Percentiles rank a stretch among this genome's conserved stretches.
Evolutionary conservation across 2,113 vertebrate genomes (phyloP).

Genomic region (Synchiropus splendidus): DNA sequence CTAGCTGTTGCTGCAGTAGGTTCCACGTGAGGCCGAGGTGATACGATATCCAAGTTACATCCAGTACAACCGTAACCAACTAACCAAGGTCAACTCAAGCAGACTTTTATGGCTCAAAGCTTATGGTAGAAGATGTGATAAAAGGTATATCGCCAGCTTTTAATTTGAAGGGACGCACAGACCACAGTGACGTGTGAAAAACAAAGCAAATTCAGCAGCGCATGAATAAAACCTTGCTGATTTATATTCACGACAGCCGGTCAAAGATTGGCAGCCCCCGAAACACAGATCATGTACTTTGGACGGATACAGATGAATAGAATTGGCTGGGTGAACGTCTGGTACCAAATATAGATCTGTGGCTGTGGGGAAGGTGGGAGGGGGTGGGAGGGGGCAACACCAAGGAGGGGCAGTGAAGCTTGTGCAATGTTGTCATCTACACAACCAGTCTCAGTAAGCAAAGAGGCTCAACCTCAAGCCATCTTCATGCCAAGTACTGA

Average conservation of each 20-base stretch:
- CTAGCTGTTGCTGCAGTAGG: too few relatives aligned
- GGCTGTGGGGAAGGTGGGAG: slow-evolving; percentile 5
- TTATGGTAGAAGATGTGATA: too few relatives aligned
- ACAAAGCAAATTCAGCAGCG: slow-evolving; percentile 12
- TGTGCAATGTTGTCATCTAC: too few relatives aligned
- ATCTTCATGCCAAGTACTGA: slow-evolving; percentile 27
- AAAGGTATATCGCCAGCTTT: background rate
- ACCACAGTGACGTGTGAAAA: slow-evolving; percentile 33
- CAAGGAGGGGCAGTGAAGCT: slow-evolving; percentile 9
- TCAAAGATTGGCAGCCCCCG: background rate
- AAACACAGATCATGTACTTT: slow-evolving; percentile 29
- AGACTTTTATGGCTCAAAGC: too few relatives aligned
- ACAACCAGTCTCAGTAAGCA: slow-evolving; percentile 49
- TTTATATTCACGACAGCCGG: slow-evolving; percentile 42
- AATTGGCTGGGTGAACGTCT: slow-evolving; percentile 1
- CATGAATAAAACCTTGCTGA: slow-evolving; percentile 49
- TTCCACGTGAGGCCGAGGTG: too few relatives aligned
- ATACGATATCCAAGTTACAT: too few relatives aligned
- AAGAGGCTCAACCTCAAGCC: slow-evolving; percentile 46
- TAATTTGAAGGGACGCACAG: slow-evolving; percentile 9
- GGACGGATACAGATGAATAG: slow-evolving; percentile 23
- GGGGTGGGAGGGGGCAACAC: background rate
- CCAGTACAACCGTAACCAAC: too few relatives aligned
- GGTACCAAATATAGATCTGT: slow-evolving; percentile 6
- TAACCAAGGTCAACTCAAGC: too few relatives aligned